phyloP scores from a whole-genome alignment of 2,888 invertebrate species.

The Lepidocyrtinus sp. region DNA sequence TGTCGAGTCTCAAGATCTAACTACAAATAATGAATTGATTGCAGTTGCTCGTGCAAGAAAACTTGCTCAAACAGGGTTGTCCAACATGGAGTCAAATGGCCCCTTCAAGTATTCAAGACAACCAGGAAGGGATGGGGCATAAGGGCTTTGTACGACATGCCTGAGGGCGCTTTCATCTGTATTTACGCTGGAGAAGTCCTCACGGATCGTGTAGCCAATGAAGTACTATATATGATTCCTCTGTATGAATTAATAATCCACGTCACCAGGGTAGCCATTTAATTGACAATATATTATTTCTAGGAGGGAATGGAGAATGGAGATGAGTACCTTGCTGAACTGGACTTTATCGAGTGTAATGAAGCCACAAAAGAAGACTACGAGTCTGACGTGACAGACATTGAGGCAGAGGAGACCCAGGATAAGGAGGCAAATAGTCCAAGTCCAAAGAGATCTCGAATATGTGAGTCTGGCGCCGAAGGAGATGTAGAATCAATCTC shows the following conservation, averaged over 20 bases:
- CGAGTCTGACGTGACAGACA: conserved; percentile 46
- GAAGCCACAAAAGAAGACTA: conserved; percentile 75
- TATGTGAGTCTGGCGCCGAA: conserved; percentile 23
- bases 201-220: conserved; percentile 89
- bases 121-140: conserved; percentile 95
- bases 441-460: too few species aligned
- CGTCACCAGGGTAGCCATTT: too few species aligned
- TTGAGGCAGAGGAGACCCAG: conserved; percentile 18
- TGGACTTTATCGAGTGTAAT: conserved; percentile 96
- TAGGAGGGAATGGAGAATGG: conserved; percentile 86
- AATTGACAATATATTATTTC: conserved; percentile 6
- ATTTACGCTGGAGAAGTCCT: conserved; percentile 94
- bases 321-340: conserved; percentile 96
- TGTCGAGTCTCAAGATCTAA: too few species aligned
- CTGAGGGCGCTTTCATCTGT: conserved; percentile 94
- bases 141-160: conserved; percentile 94
- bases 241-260: too few species aligned
- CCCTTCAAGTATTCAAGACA: conserved; percentile 91
- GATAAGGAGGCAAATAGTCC: too few species aligned
- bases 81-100: conserved; percentile 89
- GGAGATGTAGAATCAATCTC: too few species aligned
- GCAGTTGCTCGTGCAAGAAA: conserved; percentile 86
- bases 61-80: conserved; percentile 95
- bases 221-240: too few species aligned
- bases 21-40: conserved; percentile 22